Percentiles rank a stretch among this genome's conserved stretches.
Conservation (phyloP, 2,797 vertebrate genomes). For the Synaphobranchus kaupii region DNA sequence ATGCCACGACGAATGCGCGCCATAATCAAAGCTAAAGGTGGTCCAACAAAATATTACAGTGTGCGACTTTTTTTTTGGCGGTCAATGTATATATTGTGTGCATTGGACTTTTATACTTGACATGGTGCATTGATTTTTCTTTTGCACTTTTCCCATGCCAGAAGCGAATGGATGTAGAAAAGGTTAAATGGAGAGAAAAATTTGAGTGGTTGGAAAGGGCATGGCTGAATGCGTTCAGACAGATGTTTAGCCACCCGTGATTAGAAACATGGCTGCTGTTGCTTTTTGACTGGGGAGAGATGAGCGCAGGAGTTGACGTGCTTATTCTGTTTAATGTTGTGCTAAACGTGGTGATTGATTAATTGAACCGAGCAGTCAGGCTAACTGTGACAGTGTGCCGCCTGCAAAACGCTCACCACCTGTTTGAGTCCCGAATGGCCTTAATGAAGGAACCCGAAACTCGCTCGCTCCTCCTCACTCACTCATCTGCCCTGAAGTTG, state of each 20-base stretch:
- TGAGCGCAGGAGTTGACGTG: neutral
- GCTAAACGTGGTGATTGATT: neutral
- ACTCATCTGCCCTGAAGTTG: neutral
- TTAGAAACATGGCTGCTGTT: neutral
- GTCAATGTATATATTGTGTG: too few relatives aligned
- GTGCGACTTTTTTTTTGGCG: too few relatives aligned
- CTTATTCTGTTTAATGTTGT: neutral
- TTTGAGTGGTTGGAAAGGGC: neutral
- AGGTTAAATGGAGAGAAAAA: too few relatives aligned
- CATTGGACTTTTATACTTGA: neutral
- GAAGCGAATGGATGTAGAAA: neutral
- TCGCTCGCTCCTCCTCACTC: neutral
- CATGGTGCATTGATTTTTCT: neutral
- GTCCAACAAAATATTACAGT: too few relatives aligned
- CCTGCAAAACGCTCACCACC: constrained; percentile 11
- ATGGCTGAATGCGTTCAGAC: constrained; percentile 17
- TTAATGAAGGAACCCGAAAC: neutral
- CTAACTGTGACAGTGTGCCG: neutral
- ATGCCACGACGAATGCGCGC: too few relatives aligned
- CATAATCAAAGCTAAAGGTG: too few relatives aligned
- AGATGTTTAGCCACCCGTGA: neutral
- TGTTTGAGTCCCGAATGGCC: constrained; percentile 30
- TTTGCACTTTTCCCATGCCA: neutral
- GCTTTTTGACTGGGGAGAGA: neutral
- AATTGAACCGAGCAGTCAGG: neutral